These are phyloP conservation scores for Erithacus rubecula DNA, from an alignment of 2,797 vertebrate genomes.

Conservation along the genomic window DNA sequence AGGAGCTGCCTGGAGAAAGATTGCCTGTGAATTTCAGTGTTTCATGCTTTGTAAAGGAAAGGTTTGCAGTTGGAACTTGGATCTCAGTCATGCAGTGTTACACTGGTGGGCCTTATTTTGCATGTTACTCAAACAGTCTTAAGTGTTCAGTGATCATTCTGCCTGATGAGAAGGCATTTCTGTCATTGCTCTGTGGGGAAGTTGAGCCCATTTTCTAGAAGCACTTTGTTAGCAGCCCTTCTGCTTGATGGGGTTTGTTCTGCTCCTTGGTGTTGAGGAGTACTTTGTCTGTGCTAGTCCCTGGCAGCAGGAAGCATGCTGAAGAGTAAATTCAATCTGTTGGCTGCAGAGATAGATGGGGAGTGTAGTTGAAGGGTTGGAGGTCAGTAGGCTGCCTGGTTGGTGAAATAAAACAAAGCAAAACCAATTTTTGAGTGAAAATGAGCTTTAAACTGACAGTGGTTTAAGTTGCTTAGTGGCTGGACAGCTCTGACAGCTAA, in stretches of 20 bases:
- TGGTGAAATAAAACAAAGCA: not conserved
- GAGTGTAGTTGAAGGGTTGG: not conserved
- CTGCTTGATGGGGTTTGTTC: not conserved
- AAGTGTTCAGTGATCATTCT: not conserved
- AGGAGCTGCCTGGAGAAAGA: not conserved
- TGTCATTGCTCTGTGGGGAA: not conserved
- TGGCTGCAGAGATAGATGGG: not conserved
- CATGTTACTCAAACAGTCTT: not conserved
- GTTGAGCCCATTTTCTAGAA: not conserved
- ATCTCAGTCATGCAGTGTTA: not conserved
- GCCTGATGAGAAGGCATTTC: not conserved
- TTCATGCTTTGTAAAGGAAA: fast-evolving
- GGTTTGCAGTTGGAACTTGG: not conserved
- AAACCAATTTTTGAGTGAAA: not conserved
- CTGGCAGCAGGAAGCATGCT: not conserved
- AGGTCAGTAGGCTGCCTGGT: not conserved
- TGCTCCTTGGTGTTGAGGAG: not conserved
- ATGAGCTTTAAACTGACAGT: not conserved
- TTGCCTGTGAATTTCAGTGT: not conserved
- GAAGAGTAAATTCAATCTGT: not conserved
- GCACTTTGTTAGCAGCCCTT: not conserved
- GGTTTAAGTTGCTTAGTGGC: not conserved
- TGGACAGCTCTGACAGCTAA: not conserved
- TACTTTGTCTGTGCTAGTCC: not conserved
- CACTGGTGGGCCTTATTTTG: not conserved